These are phyloP conservation scores for Teleogryllus occipitalis DNA, from an alignment of 1,140 invertebrate genomes.

Conservation along the genomic window DNA sequence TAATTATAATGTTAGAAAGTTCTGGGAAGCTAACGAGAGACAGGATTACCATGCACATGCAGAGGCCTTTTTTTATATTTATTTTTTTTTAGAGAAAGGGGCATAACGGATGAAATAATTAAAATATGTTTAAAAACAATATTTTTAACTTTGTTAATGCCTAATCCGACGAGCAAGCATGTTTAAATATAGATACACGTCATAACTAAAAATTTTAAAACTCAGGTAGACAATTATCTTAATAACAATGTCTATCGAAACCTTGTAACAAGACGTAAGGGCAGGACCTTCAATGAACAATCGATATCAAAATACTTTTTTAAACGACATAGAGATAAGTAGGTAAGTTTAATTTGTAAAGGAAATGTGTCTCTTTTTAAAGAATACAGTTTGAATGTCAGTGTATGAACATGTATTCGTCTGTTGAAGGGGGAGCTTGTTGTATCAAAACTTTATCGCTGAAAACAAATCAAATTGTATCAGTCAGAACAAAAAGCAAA, in stretches of 20 bases:
- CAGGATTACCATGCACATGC: no score
- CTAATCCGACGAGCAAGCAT: no score
- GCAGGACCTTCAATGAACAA: constrained; percentile 3
- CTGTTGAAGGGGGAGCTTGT: constrained; percentile 23
- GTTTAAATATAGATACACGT: no score
- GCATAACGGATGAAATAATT: no score
- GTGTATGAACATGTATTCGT: constrained; percentile 26
- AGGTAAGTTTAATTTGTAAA: constrained; percentile 30
- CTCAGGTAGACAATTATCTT: neutral
- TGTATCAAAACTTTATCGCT: constrained; percentile 28
- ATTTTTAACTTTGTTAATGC: no score
- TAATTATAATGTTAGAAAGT: no score
- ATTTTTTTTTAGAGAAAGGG: no score
- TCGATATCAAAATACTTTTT: constrained; percentile 3
- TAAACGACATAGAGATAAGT: neutral
- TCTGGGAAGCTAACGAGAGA: no score
- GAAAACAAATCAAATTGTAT: constrained; percentile 29
- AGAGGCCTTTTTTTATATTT: no score
- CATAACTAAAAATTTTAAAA: no score
- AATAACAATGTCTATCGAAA: neutral
- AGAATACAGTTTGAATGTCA: constrained; percentile 31
- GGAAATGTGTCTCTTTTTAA: constrained; percentile 30
- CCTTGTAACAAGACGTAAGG: neutral
- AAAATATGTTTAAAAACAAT: no score
- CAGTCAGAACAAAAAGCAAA: constrained; percentile 29